Evolutionary conservation across 1,140 invertebrate species (phyloP).

Genomic region (Apis florea): DNA sequence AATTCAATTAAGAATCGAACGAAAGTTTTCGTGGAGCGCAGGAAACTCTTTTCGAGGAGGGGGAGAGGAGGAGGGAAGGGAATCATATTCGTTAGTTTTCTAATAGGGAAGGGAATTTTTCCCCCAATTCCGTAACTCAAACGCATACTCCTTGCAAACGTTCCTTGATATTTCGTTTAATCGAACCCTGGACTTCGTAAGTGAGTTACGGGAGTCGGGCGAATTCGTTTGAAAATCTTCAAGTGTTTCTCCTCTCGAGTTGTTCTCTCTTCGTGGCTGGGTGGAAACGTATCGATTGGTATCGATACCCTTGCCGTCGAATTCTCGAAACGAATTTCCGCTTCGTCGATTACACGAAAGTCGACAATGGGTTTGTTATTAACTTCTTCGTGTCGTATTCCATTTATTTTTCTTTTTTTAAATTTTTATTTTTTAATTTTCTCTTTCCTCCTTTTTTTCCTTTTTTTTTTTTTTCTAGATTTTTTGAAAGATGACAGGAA

Average conservation of each 20-base stretch:
- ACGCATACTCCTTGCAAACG: background rate
- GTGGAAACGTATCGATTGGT: background rate
- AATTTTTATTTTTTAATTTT: background rate
- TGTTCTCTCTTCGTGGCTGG: background rate
- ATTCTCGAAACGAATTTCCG: slow-evolving; percentile 38
- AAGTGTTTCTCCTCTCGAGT: too few species aligned
- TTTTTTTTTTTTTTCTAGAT: slow-evolving; percentile 14
- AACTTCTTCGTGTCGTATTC: slow-evolving; percentile 58
- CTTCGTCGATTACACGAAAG: slow-evolving; percentile 61
- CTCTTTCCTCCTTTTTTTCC: slow-evolving; percentile 36
- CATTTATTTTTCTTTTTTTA: slow-evolving; percentile 27
- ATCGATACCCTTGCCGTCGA: slow-evolving; percentile 24
- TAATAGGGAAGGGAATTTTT: background rate
- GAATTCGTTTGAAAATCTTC: slow-evolving; percentile 25
- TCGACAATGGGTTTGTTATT: slow-evolving; percentile 68
- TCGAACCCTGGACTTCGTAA: background rate
- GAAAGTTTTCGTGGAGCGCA: background rate
- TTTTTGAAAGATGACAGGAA: slow-evolving; percentile 2
- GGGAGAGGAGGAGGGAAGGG: too few species aligned
- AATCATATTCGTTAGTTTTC: background rate
- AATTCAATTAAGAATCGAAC: background rate
- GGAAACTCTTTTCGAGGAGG: too few species aligned
- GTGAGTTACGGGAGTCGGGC: slow-evolving; percentile 8
- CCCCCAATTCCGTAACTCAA: background rate
- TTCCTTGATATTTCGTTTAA: slow-evolving; percentile 31